Conservation (phyloP, 2,113 vertebrate species). For the Rafetus swinhoei region DNA sequence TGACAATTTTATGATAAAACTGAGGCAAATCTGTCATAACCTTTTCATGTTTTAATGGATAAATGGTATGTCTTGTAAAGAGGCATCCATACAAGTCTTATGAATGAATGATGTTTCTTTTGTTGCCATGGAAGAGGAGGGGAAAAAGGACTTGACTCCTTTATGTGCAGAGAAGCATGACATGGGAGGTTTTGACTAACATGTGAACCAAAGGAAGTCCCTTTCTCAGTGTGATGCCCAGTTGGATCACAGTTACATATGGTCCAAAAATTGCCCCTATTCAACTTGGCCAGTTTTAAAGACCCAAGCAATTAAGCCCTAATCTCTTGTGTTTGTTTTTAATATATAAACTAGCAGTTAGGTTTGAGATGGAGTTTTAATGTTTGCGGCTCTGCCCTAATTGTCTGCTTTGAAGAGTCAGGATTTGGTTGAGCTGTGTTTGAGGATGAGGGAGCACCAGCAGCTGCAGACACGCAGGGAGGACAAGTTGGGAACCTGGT, state of each 20-base stretch:
- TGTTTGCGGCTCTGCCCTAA: accelerated
- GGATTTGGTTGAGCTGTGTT: neutral
- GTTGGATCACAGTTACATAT: neutral
- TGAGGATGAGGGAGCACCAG: neutral
- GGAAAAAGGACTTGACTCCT: neutral
- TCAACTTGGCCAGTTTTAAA: neutral
- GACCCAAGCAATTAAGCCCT: neutral
- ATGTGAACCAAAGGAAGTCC: neutral
- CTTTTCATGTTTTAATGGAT: neutral
- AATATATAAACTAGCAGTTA: neutral
- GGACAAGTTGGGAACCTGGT: neutral
- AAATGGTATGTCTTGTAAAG: neutral
- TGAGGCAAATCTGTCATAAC: neutral
- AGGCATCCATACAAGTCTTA: neutral
- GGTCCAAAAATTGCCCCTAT: neutral
- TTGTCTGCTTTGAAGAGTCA: neutral
- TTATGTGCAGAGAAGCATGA: neutral
- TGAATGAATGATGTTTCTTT: neutral
- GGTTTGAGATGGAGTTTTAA: accelerated
- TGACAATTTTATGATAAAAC: conserved; percentile 41
- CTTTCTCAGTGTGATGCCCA: neutral
- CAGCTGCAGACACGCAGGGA: neutral
- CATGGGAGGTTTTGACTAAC: neutral
- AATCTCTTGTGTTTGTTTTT: neutral
- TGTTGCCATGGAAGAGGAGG: neutral